Evolutionary conservation across 2,797 vertebrate genomes (phyloP), one percentile per base, ranked within the genome.

Genomic region (Spinibarbus caldwelli): DNA sequence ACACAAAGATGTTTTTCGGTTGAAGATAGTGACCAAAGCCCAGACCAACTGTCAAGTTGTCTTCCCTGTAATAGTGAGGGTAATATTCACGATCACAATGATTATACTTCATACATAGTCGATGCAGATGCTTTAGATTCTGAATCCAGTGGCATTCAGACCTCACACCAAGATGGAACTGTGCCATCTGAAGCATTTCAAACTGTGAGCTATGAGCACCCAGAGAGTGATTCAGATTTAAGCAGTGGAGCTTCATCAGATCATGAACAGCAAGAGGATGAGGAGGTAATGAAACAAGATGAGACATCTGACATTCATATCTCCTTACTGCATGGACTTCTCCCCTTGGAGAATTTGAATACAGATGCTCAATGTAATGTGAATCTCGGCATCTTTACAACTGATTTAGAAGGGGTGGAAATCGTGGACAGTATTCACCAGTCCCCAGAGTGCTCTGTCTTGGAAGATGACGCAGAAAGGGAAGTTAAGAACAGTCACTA

Each of bases 191-290:
- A 92, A 31, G 57, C 90, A 36, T 87, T 87, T 75, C 91, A 89
- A 62, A 79, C 88, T 29, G 92, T 43, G 10, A 82, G 92, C 83
- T 87, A 84, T 86, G 93, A 91, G 87, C 38, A 82, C 80, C 67
- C 88, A 29, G 93, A 88, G 80, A 91, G 92, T 8, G 93, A 94
- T 87, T 93, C 92, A 5, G 94, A 95, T 81, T 85, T 89, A 19
- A 93, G 93, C 38, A 95, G 94, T 0, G 93, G 93, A 8, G 93
- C 93, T 1, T 93, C 92, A 2, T 95, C 93, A 1, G 93, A 94
- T 78, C 89, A 57, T 21, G 94, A 93, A 3, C 87, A 41, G 3
- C 87, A 90, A 38, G 91, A 91, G 1, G 86, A 89, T 43, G 90
- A 91, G 47, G 76, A 85, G 54, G 38, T 62, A 34, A 19, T 82